Percentiles rank a stretch among this genome's conserved stretches.
Conservation (phyloP, 64 coral and sea anemone species). For the Stylophora pistillata region DNA sequence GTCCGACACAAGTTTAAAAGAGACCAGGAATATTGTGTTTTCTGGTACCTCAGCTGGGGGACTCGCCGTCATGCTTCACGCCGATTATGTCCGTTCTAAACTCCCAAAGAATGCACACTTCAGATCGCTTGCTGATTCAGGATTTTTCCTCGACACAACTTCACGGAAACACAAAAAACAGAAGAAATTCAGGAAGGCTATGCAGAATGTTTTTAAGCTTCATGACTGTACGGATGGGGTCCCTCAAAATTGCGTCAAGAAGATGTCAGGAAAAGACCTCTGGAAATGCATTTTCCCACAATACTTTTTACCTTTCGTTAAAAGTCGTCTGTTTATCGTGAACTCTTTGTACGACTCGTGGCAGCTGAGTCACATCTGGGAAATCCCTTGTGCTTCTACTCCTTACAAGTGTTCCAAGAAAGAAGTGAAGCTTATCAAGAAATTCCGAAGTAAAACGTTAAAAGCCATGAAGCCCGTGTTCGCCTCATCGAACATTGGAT, state of each 20-base stretch:
- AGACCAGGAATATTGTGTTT: slow-evolving; percentile 67
- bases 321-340: slow-evolving; percentile 64
- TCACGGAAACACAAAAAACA: slow-evolving; percentile 34
- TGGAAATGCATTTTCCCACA: slow-evolving; percentile 94
- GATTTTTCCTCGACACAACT: slow-evolving; percentile 75
- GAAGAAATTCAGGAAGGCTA: slow-evolving; percentile 59
- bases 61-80: slow-evolving; percentile 76
- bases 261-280: slow-evolving; percentile 22
- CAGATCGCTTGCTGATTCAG: slow-evolving; percentile 73
- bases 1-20: slow-evolving; percentile 17
- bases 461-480: slow-evolving; percentile 63
- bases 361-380: slow-evolving; percentile 76
- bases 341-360: slow-evolving; percentile 88
- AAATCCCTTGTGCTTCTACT: slow-evolving; percentile 51
- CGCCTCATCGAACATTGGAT: slow-evolving; percentile 9
- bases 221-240: slow-evolving; percentile 69
- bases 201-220: slow-evolving; percentile 75
- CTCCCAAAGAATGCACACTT: slow-evolving; percentile 58
- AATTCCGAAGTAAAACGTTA: slow-evolving; percentile 64
- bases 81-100: slow-evolving; percentile 71
- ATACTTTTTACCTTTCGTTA: slow-evolving; percentile 68
- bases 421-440: slow-evolving; percentile 67
- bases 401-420: slow-evolving; percentile 48
- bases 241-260: slow-evolving; percentile 50
- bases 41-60: slow-evolving; percentile 89